phyloP scores from a whole-genome alignment of 2,797 vertebrate species.

The Acestrorhynchus altus region DNA sequence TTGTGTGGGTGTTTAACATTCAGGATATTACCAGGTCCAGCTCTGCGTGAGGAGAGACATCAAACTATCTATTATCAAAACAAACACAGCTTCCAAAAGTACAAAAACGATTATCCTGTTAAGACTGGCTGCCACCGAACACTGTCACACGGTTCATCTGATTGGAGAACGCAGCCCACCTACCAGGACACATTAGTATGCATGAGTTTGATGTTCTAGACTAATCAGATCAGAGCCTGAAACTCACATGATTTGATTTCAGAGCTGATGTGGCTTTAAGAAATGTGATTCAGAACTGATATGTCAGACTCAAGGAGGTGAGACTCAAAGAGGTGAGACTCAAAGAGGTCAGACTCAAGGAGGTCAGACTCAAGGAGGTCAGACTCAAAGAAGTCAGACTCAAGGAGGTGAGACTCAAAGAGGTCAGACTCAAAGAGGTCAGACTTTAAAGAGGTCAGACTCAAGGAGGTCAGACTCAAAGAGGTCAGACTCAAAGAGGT shows the following conservation, averaged over 20 bases:
- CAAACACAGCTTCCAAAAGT: constrained; percentile 19
- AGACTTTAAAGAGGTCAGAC: too few species aligned
- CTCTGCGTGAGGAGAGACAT: neutral
- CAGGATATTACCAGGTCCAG: neutral
- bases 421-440: too few species aligned
- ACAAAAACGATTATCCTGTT: constrained; percentile 12
- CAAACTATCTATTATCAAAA: constrained; percentile 8
- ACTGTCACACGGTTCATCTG: neutral
- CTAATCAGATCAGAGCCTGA: neutral
- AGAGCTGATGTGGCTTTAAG: neutral
- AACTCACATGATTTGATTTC: neutral
- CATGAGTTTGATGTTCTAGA: too few species aligned
- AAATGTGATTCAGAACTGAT: neutral
- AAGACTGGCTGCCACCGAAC: neutral
- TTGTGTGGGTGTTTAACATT: neutral
- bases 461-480: too few species aligned
- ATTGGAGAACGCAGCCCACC: neutral
- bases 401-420: too few species aligned
- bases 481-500: too few species aligned
- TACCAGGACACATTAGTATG: neutral
- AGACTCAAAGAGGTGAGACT: too few species aligned
- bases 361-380: too few species aligned
- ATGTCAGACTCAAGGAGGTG: too few species aligned
- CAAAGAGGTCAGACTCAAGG: too few species aligned
- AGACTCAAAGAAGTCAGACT: too few species aligned